Base-by-base conservation (phyloP, 2,888 invertebrate species). In the Eulithis testata region DNA sequence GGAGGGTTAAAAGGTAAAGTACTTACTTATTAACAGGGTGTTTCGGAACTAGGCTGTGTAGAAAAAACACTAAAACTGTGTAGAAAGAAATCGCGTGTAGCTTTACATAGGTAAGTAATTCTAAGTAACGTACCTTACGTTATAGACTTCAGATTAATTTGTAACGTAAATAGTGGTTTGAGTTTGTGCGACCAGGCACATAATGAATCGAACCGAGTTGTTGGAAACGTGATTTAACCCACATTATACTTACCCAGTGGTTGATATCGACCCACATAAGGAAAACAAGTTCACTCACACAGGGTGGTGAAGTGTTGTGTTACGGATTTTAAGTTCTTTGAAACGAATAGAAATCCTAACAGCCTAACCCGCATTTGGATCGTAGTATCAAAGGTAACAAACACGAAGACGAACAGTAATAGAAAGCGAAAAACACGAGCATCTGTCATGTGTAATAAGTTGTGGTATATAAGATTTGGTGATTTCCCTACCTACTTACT, bases 261-360 rank as follows among this genome's bases (percentile, higher is more conserved):
- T 52, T 66, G 56, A 60, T 66, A 66, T 66, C 63, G 63, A 63
- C 63, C 63, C 59, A 53, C 56, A 57, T 66, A 63, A 63, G 56
- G 52, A 66, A 61, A 60, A 49, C 59, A 56, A 57, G 59, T 56
- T 50, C 44, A 51, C 49, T 40, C 51, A 44, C 51, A 56, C 27
- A 52, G 55, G 11, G 47, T 60, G 54, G 36, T 31, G 44, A 37
- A 51, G 62, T 21, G 2, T 57, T 31, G 31, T 36, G 44, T 51
- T 56, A 6, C 36, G 53, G 49, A 58, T 63, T 63, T 53, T 11
- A 36, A 40, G 51, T 62, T 66, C 37, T 59, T 56, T 55, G 31
- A 52, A 51, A 57, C 27, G 55, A 55, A 40, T 43, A 27, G 49
- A 59, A 59, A 51, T 50, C 43, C 58, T 59, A 44, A 31, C 43